Evolutionary conservation across 1,140 invertebrate genomes (phyloP).

Genomic region (Lysiphlebus fabarum): DNA sequence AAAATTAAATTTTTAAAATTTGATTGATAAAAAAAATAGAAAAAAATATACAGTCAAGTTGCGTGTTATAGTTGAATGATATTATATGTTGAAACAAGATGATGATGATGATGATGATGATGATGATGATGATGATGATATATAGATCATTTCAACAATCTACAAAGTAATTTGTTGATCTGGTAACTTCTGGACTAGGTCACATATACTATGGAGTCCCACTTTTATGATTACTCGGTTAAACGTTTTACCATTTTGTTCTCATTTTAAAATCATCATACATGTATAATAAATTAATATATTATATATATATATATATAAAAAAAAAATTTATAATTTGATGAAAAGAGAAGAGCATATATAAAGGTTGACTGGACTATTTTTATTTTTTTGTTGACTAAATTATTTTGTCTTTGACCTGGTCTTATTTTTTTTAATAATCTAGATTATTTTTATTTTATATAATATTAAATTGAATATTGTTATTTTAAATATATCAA

Average conservation of each 20-base stretch:
- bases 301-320: background rate
- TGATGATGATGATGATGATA: no score
- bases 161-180: conserved; percentile 46
- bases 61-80: no score
- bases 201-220: conserved; percentile 47
- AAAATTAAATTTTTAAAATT: no score
- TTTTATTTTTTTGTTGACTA: background rate
- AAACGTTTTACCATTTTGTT: conserved; percentile 46
- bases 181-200: conserved; percentile 52
- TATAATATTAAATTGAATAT: no score
- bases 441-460: background rate
- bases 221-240: conserved; percentile 50
- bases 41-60: no score
- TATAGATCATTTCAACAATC: no score
- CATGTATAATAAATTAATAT: no score
- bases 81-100: no score
- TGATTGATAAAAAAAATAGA: no score
- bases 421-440: background rate
- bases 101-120: no score
- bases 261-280: conserved; percentile 30
- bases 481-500: no score
- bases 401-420: conserved; percentile 18
- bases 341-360: background rate
- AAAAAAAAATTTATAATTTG: conserved; percentile 5
- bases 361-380: conserved; percentile 13